Base-by-base conservation (phyloP, 2,113 vertebrate species). In the Osmerus eperlanus region DNA sequence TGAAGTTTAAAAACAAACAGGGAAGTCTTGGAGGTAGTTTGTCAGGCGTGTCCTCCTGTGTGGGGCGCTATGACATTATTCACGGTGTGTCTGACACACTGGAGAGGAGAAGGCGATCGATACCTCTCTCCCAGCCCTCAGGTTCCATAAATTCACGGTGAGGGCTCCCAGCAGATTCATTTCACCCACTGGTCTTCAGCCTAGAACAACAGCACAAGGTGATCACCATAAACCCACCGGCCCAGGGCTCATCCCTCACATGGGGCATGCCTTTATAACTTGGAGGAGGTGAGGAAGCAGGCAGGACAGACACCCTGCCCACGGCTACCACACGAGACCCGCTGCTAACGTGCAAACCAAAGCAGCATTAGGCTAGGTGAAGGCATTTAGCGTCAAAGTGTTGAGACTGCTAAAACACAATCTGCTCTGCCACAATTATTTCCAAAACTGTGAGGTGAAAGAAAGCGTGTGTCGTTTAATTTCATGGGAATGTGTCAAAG, bases 161-260 rank as follows among this genome's bases (percentile, higher is more conserved):
- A 84, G 83, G 77, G 85, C 86, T 93, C 92, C 91, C 89, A 82
- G 59, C 76, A 90, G 91, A 90, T 85, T 85, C 82, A 91, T 94
- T 94, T 90, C 91, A 86, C 91, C 93, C 93, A 94, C 92, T 92
- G 88, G 87, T 95, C 89, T 92, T 89, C 90, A 90, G 91, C 87
- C 86, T 92, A 89, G 92, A 94, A 93, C 86, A 90, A 90, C 81
- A 87, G 89, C 86, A 93, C 88, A 92, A 91, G 91, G 89, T 93
- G 93, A 93, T 79, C 90, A 86, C 90, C 85, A 87, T 92, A 89
- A 94, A 94, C 94, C 83, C 67, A 72, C 81, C 68, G 52, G 61
- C 71, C 80, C 68, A 76, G 53, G 60, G 75, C 68, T 73, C 82
- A 83, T 88, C 82, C 78, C 84, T 89, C 85, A 78, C 54, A 73